Conservation (phyloP, 2,797 vertebrate species). For the Rhinatrema bivittatum region DNA sequence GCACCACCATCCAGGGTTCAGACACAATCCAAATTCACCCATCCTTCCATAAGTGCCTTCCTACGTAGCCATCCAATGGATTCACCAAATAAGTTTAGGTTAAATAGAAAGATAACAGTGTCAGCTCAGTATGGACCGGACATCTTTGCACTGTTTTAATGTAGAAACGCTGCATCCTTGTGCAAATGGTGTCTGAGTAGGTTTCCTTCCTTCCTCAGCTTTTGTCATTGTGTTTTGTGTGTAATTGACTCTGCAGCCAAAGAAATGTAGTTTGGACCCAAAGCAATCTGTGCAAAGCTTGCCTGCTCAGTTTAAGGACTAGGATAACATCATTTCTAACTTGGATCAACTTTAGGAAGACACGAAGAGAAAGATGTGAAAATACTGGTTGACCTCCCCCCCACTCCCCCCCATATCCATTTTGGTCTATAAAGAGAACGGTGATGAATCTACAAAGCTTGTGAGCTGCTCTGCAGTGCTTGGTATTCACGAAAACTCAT, state of each 20-base stretch:
- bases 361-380: conserved; percentile 26
- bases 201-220: background rate
- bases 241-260: background rate
- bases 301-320: background rate
- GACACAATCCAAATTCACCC: too few species aligned
- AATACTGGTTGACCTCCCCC: conserved; percentile 47
- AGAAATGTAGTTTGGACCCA: conserved; percentile 1
- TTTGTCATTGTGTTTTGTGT: background rate
- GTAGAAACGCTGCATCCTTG: too few species aligned
- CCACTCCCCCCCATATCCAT: conserved; percentile 27
- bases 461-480: conserved; percentile 24
- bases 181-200: too few species aligned
- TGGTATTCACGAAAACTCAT: conserved; percentile 48
- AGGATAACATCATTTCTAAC: conserved; percentile 12
- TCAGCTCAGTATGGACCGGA: too few species aligned
- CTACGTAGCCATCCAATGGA: too few species aligned
- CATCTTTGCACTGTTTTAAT: too few species aligned
- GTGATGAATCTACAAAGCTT: conserved; percentile 47
- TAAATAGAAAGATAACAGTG: too few species aligned
- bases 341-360: conserved; percentile 10
- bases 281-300: background rate
- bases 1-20: too few species aligned
- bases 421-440: conserved; percentile 45
- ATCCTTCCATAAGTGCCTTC: too few species aligned
- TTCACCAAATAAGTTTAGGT: too few species aligned